These are phyloP conservation scores for Drosophila emarginata DNA, from an alignment of 2,888 invertebrate species.

Conservation along the genomic window DNA sequence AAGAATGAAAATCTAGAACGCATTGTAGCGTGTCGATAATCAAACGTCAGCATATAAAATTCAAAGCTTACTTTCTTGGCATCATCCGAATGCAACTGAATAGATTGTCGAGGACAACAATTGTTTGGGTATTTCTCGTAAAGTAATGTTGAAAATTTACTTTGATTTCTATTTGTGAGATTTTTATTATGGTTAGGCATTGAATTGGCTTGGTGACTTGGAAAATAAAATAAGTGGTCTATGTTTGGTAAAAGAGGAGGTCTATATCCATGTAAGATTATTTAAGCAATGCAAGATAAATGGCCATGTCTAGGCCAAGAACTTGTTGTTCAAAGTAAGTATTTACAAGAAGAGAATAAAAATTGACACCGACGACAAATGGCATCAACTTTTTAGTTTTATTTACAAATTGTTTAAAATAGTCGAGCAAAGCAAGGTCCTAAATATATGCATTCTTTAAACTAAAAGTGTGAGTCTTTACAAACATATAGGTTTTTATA, in stretches of 20 bases:
- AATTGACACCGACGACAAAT: too few relatives aligned
- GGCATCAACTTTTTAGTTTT: too few relatives aligned
- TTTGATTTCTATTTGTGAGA: constrained; percentile 41
- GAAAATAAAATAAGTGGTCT: constrained; percentile 29
- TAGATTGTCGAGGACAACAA: constrained; percentile 31
- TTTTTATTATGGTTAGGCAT: constrained; percentile 29
- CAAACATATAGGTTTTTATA: background rate
- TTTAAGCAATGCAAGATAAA: too few relatives aligned
- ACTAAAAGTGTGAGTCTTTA: too few relatives aligned
- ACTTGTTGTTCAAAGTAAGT: too few relatives aligned
- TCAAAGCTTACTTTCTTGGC: constrained; percentile 58
- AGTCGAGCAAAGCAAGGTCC: too few relatives aligned
- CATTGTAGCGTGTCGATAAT: constrained; percentile 69
- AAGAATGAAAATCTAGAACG: constrained; percentile 17
- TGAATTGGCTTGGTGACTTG: constrained; percentile 33
- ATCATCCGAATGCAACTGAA: constrained; percentile 21
- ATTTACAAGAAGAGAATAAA: too few relatives aligned
- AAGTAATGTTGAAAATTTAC: constrained; percentile 11
- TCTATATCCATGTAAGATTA: too few relatives aligned
- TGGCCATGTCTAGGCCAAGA: too few relatives aligned
- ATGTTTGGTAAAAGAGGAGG: background rate
- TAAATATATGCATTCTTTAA: too few relatives aligned
- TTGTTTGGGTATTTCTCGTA: constrained; percentile 22
- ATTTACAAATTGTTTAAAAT: too few relatives aligned
- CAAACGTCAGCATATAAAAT: constrained; percentile 74